A percentile compares a stretch with the other conserved stretches of the same genome.
These are phyloP conservation scores for Hipparchia semele DNA, from an alignment of 2,888 invertebrate species.

Conservation along the genomic window DNA sequence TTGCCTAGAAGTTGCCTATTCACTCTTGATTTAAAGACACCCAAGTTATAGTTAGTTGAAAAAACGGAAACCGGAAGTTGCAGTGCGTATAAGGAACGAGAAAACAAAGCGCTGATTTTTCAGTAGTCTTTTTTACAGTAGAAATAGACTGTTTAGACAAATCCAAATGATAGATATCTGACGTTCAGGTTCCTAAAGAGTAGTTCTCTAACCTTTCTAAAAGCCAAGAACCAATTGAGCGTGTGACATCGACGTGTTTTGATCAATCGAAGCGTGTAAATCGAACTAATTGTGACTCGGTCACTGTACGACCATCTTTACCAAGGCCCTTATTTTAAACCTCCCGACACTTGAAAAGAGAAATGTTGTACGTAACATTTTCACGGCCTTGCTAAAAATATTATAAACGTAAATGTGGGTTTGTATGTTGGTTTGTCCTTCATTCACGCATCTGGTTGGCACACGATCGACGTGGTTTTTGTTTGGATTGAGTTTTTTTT, in stretches of 20 bases:
- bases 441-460: no score
- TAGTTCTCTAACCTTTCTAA: slow-evolving; percentile 34
- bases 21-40: no score
- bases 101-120: no score
- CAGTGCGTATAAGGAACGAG: no score
- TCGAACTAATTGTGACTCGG: slow-evolving; percentile 72
- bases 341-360: slow-evolving; percentile 30
- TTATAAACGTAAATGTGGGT: no score
- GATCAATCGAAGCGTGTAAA: slow-evolving; percentile 76
- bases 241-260: slow-evolving; percentile 70
- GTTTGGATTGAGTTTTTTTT: no score
- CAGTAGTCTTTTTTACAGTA: not conserved
- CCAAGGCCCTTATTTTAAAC: slow-evolving; percentile 41
- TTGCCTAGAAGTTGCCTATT: no score
- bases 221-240: slow-evolving; percentile 44
- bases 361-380: slow-evolving; percentile 4
- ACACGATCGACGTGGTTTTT: no score
- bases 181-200: not conserved
- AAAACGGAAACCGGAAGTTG: no score
- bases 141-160: not conserved
- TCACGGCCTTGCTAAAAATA: not conserved
- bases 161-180: slow-evolving; percentile 8
- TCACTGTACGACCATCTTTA: slow-evolving; percentile 53
- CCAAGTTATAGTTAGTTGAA: no score
- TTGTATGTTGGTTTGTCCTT: not conserved